phyloP scores from a whole-genome alignment of 2,797 vertebrate species.

The Helostoma temminkii region DNA sequence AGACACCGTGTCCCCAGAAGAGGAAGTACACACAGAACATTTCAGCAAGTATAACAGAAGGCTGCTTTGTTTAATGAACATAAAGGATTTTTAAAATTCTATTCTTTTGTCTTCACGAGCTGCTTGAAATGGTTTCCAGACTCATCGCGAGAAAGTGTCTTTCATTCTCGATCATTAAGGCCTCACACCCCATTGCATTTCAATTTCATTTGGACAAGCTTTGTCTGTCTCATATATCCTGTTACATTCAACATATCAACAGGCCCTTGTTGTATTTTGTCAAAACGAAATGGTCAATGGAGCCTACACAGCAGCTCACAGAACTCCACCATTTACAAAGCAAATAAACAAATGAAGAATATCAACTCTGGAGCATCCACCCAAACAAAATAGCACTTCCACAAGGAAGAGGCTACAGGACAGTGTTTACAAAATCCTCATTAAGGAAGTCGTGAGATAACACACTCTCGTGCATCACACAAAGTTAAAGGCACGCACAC shows the following conservation, averaged over 20 bases:
- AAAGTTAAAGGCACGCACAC: conserved; percentile 66
- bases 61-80: conserved; percentile 10
- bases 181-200: conserved; percentile 81
- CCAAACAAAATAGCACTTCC: conserved; percentile 86
- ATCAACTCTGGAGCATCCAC: conserved; percentile 82
- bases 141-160: conserved; percentile 22
- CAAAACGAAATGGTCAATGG: conserved; percentile 78
- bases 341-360: conserved; percentile 84
- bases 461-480: conserved; percentile 75
- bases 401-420: conserved; percentile 88
- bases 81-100: not conserved
- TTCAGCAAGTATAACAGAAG: conserved; percentile 1
- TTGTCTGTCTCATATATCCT: conserved; percentile 62
- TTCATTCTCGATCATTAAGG: conserved; percentile 45
- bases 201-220: conserved; percentile 69
- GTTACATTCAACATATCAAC: conserved; percentile 62
- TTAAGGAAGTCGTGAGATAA: conserved; percentile 98
- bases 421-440: conserved; percentile 99
- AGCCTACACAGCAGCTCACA: conserved; percentile 65
- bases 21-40: conserved; percentile 18
- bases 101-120: conserved; percentile 19
- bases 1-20: conserved; percentile 10
- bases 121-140: conserved; percentile 23
- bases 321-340: conserved; percentile 79
- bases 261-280: conserved; percentile 63